A percentile compares a stretch with the other conserved stretches of the same genome.
These are phyloP conservation scores for Asbolus verrucosus DNA, from an alignment of 1,140 invertebrate genomes.

Conservation along the genomic window DNA sequence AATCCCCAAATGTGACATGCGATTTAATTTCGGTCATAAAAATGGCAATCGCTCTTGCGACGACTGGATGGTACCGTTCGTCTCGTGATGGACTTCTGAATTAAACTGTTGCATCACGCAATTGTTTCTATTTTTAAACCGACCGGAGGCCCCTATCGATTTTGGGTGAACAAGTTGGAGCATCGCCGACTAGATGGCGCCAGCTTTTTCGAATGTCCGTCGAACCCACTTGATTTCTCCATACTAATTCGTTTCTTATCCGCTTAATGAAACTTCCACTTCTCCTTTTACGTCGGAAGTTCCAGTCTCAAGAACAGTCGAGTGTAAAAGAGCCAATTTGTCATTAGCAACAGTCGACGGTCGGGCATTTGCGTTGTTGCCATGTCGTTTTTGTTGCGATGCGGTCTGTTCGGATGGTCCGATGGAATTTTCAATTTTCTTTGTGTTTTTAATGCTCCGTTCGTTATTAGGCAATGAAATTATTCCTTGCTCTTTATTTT, in stretches of 20 bases:
- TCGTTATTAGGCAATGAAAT: constrained; percentile 19
- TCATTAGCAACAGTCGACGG: constrained; percentile 2
- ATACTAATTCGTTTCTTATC: not conserved
- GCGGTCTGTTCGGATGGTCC: too few relatives aligned
- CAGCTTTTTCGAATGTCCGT: too few relatives aligned
- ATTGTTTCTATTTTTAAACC: not conserved
- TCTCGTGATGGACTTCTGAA: too few relatives aligned
- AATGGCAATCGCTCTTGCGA: not conserved
- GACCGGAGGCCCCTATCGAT: too few relatives aligned
- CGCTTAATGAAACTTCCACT: not conserved
- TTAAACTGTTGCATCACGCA: not conserved
- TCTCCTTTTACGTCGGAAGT: not conserved
- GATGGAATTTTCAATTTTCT: constrained; percentile 11
- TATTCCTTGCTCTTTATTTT: constrained; percentile 25
- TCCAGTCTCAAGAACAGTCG: not conserved
- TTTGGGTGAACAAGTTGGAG: too few relatives aligned
- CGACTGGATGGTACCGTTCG: too few relatives aligned
- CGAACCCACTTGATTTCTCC: not conserved
- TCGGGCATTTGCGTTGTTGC: not conserved
- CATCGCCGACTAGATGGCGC: too few relatives aligned
- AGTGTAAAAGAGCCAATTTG: constrained; percentile 20
- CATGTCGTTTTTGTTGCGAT: not conserved
- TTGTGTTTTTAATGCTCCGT: constrained; percentile 24
- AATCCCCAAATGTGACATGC: too few relatives aligned
- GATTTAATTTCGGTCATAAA: too few relatives aligned